Evolutionary conservation across 1,140 invertebrate species (phyloP).

Genomic region (Heliconius congener): DNA sequence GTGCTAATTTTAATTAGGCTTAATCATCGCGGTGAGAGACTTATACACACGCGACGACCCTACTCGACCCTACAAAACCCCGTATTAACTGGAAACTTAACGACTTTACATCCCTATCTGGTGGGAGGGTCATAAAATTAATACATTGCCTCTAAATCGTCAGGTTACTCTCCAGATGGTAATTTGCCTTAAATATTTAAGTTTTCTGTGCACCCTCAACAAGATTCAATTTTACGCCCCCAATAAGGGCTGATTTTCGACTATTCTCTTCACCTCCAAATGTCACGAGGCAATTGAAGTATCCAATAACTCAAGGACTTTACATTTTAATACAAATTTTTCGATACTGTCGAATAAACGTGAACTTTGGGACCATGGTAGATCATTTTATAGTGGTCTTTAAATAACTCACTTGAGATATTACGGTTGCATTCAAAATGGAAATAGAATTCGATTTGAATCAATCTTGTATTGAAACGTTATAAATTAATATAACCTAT

Average conservation of each 20-base stretch:
- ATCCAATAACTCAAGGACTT: constrained; percentile 58
- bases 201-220: constrained; percentile 75
- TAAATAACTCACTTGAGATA: constrained; percentile 40
- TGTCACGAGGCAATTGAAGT: constrained; percentile 68
- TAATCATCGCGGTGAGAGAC: constrained; percentile 24
- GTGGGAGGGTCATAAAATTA: constrained; percentile 72
- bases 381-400: constrained; percentile 54
- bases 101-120: constrained; percentile 69
- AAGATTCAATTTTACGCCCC: constrained; percentile 80
- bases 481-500: constrained; percentile 45
- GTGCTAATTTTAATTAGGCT: constrained; percentile 28
- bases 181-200: constrained; percentile 78
- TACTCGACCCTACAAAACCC: constrained; percentile 36
- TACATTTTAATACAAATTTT: constrained; percentile 41
- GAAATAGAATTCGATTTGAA: constrained; percentile 66
- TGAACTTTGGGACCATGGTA: constrained; percentile 34
- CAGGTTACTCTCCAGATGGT: constrained; percentile 67
- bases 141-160: constrained; percentile 71
- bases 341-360: constrained; percentile 38
- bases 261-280: constrained; percentile 68
- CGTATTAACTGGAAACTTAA: constrained; percentile 70
- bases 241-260: constrained; percentile 70
- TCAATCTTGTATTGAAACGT: constrained; percentile 73
- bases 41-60: constrained; percentile 15
- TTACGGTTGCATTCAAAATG: constrained; percentile 70